Evolutionary conservation across 1,140 invertebrate genomes (phyloP), one percentile per base, ranked within the genome.

Genomic region (Caenorhabditis inopinata): DNA sequence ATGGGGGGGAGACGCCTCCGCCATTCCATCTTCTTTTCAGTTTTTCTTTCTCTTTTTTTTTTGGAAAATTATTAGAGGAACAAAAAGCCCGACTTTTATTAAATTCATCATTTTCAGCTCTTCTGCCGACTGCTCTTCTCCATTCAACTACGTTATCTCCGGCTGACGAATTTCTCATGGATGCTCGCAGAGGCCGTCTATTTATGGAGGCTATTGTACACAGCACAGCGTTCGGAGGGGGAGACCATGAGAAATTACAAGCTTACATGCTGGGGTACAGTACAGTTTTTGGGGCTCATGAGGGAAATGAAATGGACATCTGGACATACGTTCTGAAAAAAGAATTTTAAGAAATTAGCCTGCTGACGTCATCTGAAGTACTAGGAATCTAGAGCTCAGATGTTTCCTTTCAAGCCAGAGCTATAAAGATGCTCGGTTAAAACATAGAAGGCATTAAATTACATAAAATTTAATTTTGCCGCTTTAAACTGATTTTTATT

Each of bases 101-200:
- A 35, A 62, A 62, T 3, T 23, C 9, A 5, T 7, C 4, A 7
- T 29, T 76, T 81, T 12, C 48, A 84, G 88, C 75, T 80, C 18
- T 82, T 83, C 4, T 89, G 89, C 75, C 86, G 88, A 16, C 21
- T 89, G 0, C 74, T 89, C 18, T 85, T 85, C 81, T 79, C 84
- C 0, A 68, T 84, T n/a, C 78, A 88, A 68, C 80, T 84, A 11
- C 83, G 87, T 6, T 89, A 88, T 78, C 76, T 85, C 5, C 81
- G 82, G 32, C 83, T 84, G 1, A 79, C 84, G 1, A 85, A 83
- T 58, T 89, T 88, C 78, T 81, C 89, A 45, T 89, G 88, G 83
- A 92, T 91, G 91, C 91, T 91, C 68, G 90, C 91, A 81, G 91
- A 92, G 84, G 91, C 90, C 0, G 90, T 90, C 79, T 91, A 90